Evolutionary conservation across 2,888 invertebrate genomes (phyloP), one percentile per base, ranked within the genome.

Genomic region (Agrochola macilenta): DNA sequence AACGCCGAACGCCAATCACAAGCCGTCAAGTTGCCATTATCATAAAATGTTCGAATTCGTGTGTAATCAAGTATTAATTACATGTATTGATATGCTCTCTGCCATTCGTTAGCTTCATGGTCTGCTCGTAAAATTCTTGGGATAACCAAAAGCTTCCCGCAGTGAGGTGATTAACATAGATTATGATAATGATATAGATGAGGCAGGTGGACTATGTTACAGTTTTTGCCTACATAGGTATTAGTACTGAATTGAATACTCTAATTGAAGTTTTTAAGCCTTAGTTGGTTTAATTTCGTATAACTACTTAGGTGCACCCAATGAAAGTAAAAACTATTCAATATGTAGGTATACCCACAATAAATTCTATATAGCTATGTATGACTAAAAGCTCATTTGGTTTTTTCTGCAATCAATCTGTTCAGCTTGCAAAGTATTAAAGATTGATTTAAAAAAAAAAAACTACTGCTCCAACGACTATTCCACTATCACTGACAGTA

Each of bases 51-150:
- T 69, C 61, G 46, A 64, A 78, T 65, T 77, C 54, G 20, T 76
- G 60, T 69, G 35, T 79, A 79, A 76, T 79, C 71, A 83, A 76
- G 35, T 72, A 86, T 76, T 84, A 83, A 86, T 86, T 83, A 86
- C 71, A 26, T 58, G 52, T 68, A 66, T 63, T 86, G 60, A 72
- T 78, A 63, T 72, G 74, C 60, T 69, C n/a, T 35, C 35, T 11
- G 46, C 20, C 14, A 69, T 64, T 72, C n/a, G 71, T 68, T 82
- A 76, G 63, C 39, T 80, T 30, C 63, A 60, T 58, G 65, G 61
- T 61, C 20, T 65, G 64, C 23, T 86, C 86, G 65, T 83, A 72
- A 83, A 83, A 74, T 82, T 85, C 70, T 78, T 74, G 65, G 58
- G 9, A 72, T 77, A 39, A 54, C 17, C 52, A 14, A 68, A 61